phyloP scores from a whole-genome alignment of 2,113 vertebrate species.

The Mormyrus iriodes region DNA sequence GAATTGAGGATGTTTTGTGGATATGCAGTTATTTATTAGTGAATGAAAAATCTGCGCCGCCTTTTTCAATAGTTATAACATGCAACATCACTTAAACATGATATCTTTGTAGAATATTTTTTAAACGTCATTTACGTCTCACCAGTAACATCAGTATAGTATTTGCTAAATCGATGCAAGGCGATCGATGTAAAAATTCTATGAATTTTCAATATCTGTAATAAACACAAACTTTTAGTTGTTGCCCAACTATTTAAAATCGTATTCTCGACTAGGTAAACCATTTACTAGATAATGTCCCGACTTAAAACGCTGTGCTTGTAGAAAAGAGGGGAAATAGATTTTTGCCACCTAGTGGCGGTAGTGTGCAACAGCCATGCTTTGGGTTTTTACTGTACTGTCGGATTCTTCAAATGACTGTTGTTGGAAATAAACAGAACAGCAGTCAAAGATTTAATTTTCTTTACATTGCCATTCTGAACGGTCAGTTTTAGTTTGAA shows the following conservation, averaged over 20 bases:
- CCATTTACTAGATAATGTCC: not conserved
- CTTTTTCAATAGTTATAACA: not conserved
- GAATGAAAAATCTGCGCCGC: not conserved
- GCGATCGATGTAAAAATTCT: not conserved
- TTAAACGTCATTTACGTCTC: not conserved
- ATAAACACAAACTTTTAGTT: not conserved
- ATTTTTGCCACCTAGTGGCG: constrained; percentile 15
- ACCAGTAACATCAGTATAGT: not conserved
- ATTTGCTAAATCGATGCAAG: not conserved
- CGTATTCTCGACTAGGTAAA: not conserved
- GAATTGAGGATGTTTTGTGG: not conserved
- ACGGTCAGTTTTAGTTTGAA: not conserved
- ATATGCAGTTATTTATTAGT: not conserved
- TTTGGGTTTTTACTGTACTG: not conserved
- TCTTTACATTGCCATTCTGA: not conserved
- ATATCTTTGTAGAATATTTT: not conserved
- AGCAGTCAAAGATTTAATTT: not conserved
- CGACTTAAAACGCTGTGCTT: not conserved
- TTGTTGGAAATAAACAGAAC: not conserved
- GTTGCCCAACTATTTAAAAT: not conserved
- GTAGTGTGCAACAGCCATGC: not conserved
- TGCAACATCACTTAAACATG: not conserved
- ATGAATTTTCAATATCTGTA: not conserved
- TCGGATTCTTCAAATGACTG: not conserved
- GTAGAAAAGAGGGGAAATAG: not conserved